Percentiles rank a stretch among this genome's conserved stretches.
Conservation (phyloP, 1,140 invertebrate species). For the Anadara kagoshimensis region DNA sequence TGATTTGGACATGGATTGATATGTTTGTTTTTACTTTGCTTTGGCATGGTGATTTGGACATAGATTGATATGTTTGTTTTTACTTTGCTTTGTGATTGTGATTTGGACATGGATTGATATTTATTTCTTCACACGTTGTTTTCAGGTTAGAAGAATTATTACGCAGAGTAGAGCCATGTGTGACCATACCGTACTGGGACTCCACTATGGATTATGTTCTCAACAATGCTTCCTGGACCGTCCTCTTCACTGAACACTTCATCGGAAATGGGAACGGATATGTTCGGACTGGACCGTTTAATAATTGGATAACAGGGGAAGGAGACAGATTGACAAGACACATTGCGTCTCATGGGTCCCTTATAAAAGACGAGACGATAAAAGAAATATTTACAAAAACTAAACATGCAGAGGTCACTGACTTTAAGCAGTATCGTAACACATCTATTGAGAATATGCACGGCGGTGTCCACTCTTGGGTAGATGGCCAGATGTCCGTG, state of each 20-base stretch:
- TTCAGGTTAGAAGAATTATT: constrained; percentile 19
- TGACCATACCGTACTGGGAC: constrained; percentile 22
- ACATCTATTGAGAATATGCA: background rate
- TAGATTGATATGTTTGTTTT: too few species aligned
- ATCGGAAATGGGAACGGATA: background rate
- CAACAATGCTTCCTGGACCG: background rate
- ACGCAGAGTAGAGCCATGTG: background rate
- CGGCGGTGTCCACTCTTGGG: background rate
- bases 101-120: too few species aligned
- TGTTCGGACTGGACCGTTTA: constrained; percentile 17
- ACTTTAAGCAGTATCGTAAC: background rate
- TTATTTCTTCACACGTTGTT: background rate
- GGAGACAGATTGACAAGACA: background rate
- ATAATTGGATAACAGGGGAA: constrained; percentile 9
- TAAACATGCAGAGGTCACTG: background rate
- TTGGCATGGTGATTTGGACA: too few species aligned
- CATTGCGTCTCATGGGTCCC: background rate
- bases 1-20: too few species aligned
- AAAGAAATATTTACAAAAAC: background rate
- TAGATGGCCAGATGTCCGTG: constrained; percentile 7
- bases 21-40: too few species aligned
- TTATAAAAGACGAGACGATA: background rate
- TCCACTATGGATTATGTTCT: constrained; percentile 4
- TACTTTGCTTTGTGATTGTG: too few species aligned
- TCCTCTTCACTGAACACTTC: constrained; percentile 9